A percentile compares a stretch with the other conserved stretches of the same genome.
Evolutionary conservation across 1,140 invertebrate genomes (phyloP).

Genomic region (Danaus plexippus): DNA sequence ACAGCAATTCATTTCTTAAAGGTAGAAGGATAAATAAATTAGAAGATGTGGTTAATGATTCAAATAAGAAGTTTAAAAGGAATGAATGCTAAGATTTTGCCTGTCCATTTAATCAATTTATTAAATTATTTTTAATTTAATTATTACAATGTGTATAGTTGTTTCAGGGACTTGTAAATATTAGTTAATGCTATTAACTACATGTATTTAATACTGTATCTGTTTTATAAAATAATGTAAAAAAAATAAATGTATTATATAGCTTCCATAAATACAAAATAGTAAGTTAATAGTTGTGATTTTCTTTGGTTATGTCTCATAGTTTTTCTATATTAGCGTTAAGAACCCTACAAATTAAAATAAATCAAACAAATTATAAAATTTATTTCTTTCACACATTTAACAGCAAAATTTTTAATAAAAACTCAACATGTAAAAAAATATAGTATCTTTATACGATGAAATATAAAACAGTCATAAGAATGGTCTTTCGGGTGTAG

Average conservation of each 20-base stretch:
- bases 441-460: too few species aligned
- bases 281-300: conserved; percentile 1
- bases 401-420: too few species aligned
- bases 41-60: conserved; percentile 54
- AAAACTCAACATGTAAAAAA: too few species aligned
- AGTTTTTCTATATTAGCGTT: not conserved
- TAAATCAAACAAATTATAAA: too few species aligned
- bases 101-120: conserved; percentile 51
- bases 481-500: too few species aligned
- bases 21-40: conserved; percentile 54
- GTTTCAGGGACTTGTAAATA: conserved; percentile 63
- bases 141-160: conserved; percentile 52
- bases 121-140: conserved; percentile 67
- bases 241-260: conserved; percentile 59
- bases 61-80: conserved; percentile 63
- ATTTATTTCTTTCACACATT: too few species aligned
- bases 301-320: conserved; percentile 3
- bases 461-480: too few species aligned
- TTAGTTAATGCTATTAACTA: conserved; percentile 56
- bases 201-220: conserved; percentile 65
- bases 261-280: conserved; percentile 35
- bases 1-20: conserved; percentile 58
- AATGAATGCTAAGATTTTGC: conserved; percentile 61
- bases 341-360: too few species aligned
- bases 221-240: conserved; percentile 67